Evolutionary conservation across 2,113 vertebrate species (phyloP).

Genomic region (Bostrychus sinensis): DNA sequence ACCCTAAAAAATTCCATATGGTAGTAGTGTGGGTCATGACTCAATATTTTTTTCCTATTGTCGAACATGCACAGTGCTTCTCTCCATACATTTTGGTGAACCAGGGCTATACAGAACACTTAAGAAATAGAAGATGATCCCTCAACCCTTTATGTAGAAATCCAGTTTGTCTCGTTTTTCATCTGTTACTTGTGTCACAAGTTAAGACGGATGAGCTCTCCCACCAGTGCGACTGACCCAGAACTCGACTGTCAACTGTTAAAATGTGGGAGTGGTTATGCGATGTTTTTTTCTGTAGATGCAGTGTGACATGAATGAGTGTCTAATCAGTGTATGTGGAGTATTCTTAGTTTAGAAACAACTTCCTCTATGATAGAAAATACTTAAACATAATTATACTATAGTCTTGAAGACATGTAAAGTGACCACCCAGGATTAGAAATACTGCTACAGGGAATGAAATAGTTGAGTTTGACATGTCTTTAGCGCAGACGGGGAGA

Average conservation of each 20-base stretch:
- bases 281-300: conserved; percentile 35
- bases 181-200: conserved; percentile 45
- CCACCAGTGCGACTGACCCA: conserved; percentile 48
- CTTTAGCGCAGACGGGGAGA: conserved; percentile 52
- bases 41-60: too few species aligned
- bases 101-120: conserved; percentile 1
- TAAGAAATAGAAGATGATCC: conserved; percentile 29
- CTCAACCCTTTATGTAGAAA: conserved; percentile 41
- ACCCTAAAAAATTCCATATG: too few species aligned
- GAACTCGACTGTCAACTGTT: conserved; percentile 63
- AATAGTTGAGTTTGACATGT: conserved; percentile 51
- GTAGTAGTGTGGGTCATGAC: too few species aligned
- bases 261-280: conserved; percentile 50
- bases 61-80: too few species aligned
- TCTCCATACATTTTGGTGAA: not conserved
- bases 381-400: not conserved
- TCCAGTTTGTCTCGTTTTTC: conserved; percentile 69
- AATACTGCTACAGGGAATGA: conserved; percentile 56
- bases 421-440: conserved; percentile 71
- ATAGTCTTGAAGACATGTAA: conserved; percentile 44
- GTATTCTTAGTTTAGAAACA: too few species aligned
- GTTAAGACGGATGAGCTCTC: conserved; percentile 48
- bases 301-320: conserved; percentile 48
- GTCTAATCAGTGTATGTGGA: conserved; percentile 11
- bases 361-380: too few species aligned